These are phyloP conservation scores for Sterrhoptilus dennistouni DNA, from an alignment of 2,113 vertebrate species.

Conservation along the genomic window DNA sequence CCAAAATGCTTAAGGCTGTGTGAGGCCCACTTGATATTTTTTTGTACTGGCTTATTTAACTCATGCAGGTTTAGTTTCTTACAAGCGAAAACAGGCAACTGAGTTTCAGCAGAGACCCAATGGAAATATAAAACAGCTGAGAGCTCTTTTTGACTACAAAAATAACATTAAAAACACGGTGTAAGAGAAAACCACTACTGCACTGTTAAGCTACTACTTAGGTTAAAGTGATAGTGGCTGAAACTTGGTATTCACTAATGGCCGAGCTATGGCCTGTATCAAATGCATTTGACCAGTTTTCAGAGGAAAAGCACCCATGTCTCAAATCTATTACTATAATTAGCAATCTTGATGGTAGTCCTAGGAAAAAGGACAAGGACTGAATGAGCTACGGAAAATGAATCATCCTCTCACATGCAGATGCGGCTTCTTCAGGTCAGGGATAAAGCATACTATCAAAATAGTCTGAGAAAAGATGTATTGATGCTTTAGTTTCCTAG, in stretches of 20 bases:
- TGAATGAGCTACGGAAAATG: not conserved
- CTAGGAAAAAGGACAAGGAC: slow-evolving; percentile 25
- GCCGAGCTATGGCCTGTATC: not conserved
- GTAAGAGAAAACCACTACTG: not conserved
- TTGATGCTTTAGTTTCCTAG: not conserved
- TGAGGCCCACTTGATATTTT: not conserved
- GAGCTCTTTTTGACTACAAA: not conserved
- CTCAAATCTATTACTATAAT: slow-evolving; percentile 8
- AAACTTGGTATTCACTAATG: not conserved
- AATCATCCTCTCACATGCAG: slow-evolving; percentile 9
- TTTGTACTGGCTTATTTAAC: not conserved
- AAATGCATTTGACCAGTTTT: not conserved
- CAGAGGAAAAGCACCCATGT: not conserved
- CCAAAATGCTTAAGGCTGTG: not conserved
- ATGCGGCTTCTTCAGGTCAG: not conserved
- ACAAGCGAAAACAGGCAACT: not conserved
- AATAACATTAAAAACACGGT: not conserved
- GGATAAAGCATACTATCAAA: not conserved
- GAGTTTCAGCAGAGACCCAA: not conserved
- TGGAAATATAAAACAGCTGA: not conserved
- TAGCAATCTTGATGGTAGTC: slow-evolving; percentile 13
- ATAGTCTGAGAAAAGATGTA: not conserved
- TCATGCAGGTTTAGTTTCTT: not conserved
- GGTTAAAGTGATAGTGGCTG: not conserved
- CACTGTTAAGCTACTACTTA: not conserved